Evolutionary conservation across 2,888 invertebrate genomes (phyloP), one percentile per base, ranked within the genome.

Genomic region (Lepeophtheirus nordmannii): DNA sequence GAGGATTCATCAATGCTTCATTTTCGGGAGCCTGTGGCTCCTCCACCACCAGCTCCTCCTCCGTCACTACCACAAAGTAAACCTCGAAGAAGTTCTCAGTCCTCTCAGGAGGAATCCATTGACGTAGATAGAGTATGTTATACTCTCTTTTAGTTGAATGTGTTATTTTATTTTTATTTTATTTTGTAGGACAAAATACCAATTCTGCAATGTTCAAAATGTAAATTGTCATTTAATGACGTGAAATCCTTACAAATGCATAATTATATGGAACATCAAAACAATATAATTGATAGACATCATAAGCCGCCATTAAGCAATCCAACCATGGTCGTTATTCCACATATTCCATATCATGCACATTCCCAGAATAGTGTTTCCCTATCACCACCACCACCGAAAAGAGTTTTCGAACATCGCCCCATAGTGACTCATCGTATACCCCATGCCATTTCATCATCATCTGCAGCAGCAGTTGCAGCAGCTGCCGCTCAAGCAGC

Each of bases 191-290:
- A 14, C 40, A 62, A 39, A 40, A 62, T 11, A 23, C 7, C 37
- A 17, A 30, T 20, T 11, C 62, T 62, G 20, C 62, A 30, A 12
- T 74, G 74, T 67, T 69, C 70, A 37, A 37, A 71, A n/a, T 74
- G 74, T 70, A 70, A 70, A 2, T 69, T 69, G 65, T 67, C 69
- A n/a, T 72, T 72, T 64, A 71, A 71, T 67, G 71, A 69, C 65
- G 69, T 71, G 46, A 72, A 72, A 63, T 71, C 71, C 57, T 70
- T 73, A 37, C 72, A 72, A 66, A 69, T 73, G 46, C 73, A 73
- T 64, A 67, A 71, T 10, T 72, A 72, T 64, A 69, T 71, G 61
- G 72, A 73, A 60, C 73, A 73, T 67, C 56, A 68, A 22, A 68
- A 69, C 22, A 56, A 62, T 67, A 59, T 67, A 65, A 64, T 65